Percentiles rank a stretch among this genome's conserved stretches.
These are phyloP conservation scores for Apodemia zela DNA, from an alignment of 2,888 invertebrate species.

Conservation along the genomic window DNA sequence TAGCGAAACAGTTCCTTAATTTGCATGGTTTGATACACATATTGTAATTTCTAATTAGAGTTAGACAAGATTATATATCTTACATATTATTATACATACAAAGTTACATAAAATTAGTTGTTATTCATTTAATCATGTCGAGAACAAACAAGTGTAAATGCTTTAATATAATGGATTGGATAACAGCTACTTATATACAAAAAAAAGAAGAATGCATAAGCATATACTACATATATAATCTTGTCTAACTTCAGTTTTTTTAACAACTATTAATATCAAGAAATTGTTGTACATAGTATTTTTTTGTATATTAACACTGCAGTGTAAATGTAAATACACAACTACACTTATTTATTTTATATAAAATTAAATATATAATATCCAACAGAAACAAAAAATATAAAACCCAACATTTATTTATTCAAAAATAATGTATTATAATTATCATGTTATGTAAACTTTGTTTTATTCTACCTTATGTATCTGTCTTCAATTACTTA, in stretches of 20 bases:
- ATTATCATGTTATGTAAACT: too few relatives aligned
- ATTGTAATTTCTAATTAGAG: neutral
- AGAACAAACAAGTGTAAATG: too few relatives aligned
- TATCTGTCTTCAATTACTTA: too few relatives aligned
- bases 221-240: neutral
- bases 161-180: too few relatives aligned
- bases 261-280: neutral
- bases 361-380: neutral
- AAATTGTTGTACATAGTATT: neutral
- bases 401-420: too few relatives aligned
- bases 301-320: neutral
- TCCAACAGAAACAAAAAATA: too few relatives aligned
- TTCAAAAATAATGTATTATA: too few relatives aligned
- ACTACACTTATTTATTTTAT: neutral
- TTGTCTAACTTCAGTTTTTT: neutral
- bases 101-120: too few relatives aligned
- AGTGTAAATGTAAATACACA: neutral
- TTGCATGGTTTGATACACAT: slow-evolving; percentile 2
- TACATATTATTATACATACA: neutral
- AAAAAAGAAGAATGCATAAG: too few relatives aligned
- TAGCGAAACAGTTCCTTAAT: neutral
- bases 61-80: neutral
- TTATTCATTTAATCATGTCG: too few relatives aligned
- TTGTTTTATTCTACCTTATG: too few relatives aligned
- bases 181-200: too few relatives aligned